These are phyloP conservation scores for Mus caroli DNA, from an alignment of 2,797 vertebrate genomes.

Conservation along the genomic window DNA sequence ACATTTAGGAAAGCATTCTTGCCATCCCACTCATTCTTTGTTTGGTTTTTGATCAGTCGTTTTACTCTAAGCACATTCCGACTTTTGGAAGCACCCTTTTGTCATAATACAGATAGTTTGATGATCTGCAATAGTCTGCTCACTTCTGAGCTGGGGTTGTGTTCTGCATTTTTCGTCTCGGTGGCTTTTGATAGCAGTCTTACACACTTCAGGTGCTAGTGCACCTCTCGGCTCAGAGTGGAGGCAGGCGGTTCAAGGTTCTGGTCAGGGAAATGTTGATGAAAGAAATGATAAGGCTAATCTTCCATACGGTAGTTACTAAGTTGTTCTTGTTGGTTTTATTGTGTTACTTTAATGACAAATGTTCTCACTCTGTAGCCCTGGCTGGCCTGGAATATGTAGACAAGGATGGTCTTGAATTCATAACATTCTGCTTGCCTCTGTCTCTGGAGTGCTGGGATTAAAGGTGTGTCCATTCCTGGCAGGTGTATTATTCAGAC, in stretches of 20 bases:
- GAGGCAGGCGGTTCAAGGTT: not conserved
- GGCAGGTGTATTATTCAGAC: not conserved
- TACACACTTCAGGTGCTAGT: not conserved
- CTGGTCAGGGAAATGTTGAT: not conserved
- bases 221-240: not conserved
- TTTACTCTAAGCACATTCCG: not conserved
- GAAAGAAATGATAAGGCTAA: not conserved
- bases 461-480: not conserved
- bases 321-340: not conserved
- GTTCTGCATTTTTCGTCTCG: not conserved
- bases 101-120: constrained; percentile 24
- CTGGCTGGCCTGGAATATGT: not conserved
- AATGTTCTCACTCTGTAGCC: not conserved
- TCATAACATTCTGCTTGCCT: not conserved
- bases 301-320: not conserved
- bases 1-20: not conserved
- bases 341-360: not conserved
- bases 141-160: not conserved
- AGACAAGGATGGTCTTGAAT: not conserved
- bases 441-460: not conserved
- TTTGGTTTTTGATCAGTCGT: constrained; percentile 19
- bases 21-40: not conserved
- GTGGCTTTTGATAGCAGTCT: not conserved
- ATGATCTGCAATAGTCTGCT: not conserved
- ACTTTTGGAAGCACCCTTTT: constrained; percentile 12